Base-by-base conservation (phyloP, 2,888 invertebrate species). In the Celastrina argiolus region DNA sequence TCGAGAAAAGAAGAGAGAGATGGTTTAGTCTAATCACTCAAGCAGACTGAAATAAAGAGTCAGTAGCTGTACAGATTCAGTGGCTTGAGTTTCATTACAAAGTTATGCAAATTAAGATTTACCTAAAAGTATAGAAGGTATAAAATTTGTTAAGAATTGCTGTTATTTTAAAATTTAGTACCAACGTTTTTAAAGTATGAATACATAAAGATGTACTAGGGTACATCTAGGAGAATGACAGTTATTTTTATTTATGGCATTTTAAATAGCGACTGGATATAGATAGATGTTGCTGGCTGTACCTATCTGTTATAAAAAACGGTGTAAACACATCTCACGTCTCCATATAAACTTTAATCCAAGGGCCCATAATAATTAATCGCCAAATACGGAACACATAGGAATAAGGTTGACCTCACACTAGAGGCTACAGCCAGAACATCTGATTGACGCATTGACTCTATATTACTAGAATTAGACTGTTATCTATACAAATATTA, bases 311-410 rank as follows among this genome's bases (percentile, higher is more conserved):
- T 45, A 45, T 18, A 45, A 45, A 42, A 45, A 45, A 18, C 59
- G 12, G 10, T 10, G 18, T 59, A 36, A 59, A 36, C 59, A 59
- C 18, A 34, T 31, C 16, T 2, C 42, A 7, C 42, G 58, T 58
- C 34, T 59, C 59, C 59, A 59, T 36, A 59, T 59, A 59, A 59
- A 59, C 34, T 18, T 59, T 18, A 36, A 59, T 59, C 59, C 59
- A 59, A 59, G 59, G 59, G 31, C 18, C 16, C 34, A 36, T 51
- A 51, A 51, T 61, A 18, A 61, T 39, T 61, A 61, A 61, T 61
- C 12, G 14, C 61, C 61, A 22, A 61, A 61, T 61, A 61, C 61
- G 61, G 61, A 36, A 34, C 59, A 59, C 59, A 31, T 16, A 36
- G 36, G 18, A 61, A 36, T 61, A 61, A 61, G 22, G 61, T 22